These are phyloP conservation scores for Lepus americanus DNA, from an alignment of 2,113 vertebrate species.

Conservation along the genomic window DNA sequence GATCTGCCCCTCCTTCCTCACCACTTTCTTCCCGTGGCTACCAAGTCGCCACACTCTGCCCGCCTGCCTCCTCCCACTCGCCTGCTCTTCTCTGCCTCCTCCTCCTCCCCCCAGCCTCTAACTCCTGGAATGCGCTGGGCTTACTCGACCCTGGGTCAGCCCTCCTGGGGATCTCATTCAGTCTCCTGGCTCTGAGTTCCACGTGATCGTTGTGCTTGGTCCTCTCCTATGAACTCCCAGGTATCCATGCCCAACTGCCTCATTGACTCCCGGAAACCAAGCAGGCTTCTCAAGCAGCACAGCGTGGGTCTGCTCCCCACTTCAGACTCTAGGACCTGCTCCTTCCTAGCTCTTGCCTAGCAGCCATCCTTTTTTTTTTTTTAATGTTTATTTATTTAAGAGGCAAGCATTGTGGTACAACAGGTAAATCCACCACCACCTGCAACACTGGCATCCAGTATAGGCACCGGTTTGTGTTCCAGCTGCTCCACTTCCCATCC, in stretches of 20 bases:
- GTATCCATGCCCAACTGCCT: neutral
- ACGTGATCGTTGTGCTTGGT: neutral
- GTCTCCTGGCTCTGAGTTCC: neutral
- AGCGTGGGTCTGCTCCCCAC: neutral
- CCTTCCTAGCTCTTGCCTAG: neutral
- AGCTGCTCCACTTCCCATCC: too few relatives aligned
- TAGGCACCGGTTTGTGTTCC: too few relatives aligned
- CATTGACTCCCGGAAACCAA: neutral
- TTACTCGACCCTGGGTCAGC: neutral
- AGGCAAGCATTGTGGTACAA: too few relatives aligned
- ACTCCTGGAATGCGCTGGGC: neutral
- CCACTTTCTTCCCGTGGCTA: neutral
- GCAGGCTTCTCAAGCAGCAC: neutral
- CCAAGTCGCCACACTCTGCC: neutral
- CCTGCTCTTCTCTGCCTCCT: neutral
- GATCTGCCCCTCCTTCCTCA: neutral
- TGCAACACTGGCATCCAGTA: too few relatives aligned
- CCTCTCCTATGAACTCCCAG: neutral
- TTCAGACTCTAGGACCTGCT: neutral
- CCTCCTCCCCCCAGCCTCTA: neutral
- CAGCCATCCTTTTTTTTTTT: too few relatives aligned
- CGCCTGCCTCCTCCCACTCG: neutral
- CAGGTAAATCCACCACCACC: too few relatives aligned
- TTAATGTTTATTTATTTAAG: too few relatives aligned
- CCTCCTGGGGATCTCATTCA: neutral